These are phyloP conservation scores for Chaetophractus vellerosus DNA, from an alignment of 2,797 vertebrate species.

Conservation along the genomic window DNA sequence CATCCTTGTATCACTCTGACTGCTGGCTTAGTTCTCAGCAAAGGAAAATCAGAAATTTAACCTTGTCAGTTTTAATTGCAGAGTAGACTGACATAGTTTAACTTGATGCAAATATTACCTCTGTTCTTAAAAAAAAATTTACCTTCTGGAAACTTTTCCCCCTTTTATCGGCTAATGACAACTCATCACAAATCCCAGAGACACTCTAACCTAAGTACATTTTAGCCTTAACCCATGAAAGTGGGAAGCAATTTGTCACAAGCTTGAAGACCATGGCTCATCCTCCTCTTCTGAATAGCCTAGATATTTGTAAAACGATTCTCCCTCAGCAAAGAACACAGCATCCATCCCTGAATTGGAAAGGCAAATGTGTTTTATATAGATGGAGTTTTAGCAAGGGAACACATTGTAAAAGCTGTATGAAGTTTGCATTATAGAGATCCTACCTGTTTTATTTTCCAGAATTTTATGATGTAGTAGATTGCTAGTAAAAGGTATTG, in stretches of 20 bases:
- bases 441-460: not conserved
- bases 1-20: conserved; percentile 17
- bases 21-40: conserved; percentile 5
- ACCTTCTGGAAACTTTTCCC: not conserved
- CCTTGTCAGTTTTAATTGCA: conserved; percentile 32
- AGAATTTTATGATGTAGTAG: not conserved
- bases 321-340: not conserved
- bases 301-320: conserved; percentile 9
- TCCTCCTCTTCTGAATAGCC: not conserved
- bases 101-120: not conserved
- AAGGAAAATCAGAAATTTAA: conserved; percentile 64
- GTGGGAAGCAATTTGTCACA: not conserved
- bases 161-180: conserved; percentile 16
- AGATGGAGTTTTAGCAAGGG: not conserved
- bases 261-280: not conserved
- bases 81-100: conserved; percentile 50
- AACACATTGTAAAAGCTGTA: not conserved
- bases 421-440: not conserved
- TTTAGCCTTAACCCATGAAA: not conserved
- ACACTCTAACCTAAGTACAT: not conserved
- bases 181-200: not conserved
- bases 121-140: conserved; percentile 32
- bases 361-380: not conserved
- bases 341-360: not conserved
- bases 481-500: not conserved